Evolutionary conservation across 2,888 invertebrate genomes (phyloP).

Genomic region (Apantesis nais): DNA sequence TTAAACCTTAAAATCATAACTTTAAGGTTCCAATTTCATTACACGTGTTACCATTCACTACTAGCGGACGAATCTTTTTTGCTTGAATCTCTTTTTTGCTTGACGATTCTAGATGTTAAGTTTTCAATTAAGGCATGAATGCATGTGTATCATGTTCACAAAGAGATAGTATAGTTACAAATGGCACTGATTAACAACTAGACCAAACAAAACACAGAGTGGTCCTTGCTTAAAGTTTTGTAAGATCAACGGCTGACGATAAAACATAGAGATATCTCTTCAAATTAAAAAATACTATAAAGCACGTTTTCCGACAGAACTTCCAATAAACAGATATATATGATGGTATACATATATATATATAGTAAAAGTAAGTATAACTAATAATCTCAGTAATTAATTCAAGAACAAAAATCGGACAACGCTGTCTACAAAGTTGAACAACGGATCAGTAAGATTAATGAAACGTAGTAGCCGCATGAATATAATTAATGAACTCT

Average conservation of each 20-base stretch:
- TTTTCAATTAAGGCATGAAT: slow-evolving; percentile 30
- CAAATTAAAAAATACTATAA: background rate
- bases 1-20: slow-evolving; percentile 56
- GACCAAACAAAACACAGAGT: too few species aligned
- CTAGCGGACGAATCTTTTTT: slow-evolving; percentile 45
- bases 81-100: slow-evolving; percentile 36
- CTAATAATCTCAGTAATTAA: slow-evolving; percentile 4
- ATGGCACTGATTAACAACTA: background rate
- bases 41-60: slow-evolving; percentile 24
- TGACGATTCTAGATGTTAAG: slow-evolving; percentile 24
- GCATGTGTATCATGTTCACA: background rate
- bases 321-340: background rate
- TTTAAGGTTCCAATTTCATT: slow-evolving; percentile 51
- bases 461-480: slow-evolving; percentile 52
- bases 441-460: slow-evolving; percentile 55
- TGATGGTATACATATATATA: too few species aligned
- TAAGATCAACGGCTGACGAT: too few species aligned
- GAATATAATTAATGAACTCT: slow-evolving; percentile 63
- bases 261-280: too few species aligned
- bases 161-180: background rate
- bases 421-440: slow-evolving; percentile 32
- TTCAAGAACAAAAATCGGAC: slow-evolving; percentile 15
- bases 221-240: background rate
- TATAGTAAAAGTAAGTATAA: slow-evolving; percentile 6
- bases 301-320: background rate